Conservation (phyloP, 1,140 invertebrate species). For the Eurosta solidaginis region DNA sequence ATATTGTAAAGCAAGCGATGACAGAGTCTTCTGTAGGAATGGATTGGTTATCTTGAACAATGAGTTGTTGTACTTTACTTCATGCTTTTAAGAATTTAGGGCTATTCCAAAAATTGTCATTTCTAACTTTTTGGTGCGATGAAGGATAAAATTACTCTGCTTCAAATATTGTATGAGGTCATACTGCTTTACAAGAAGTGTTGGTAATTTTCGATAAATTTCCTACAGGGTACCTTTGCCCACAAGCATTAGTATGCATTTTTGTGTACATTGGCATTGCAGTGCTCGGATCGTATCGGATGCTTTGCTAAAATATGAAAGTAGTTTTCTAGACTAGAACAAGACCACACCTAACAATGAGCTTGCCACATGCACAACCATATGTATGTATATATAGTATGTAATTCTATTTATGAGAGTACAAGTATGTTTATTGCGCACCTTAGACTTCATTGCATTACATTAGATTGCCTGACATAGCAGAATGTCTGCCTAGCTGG, state of each 20-base stretch:
- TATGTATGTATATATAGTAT: not conserved
- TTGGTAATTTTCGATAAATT: too few relatives aligned
- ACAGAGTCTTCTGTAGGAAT: too few relatives aligned
- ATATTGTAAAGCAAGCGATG: too few relatives aligned
- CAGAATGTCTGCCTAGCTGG: not conserved
- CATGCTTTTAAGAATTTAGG: too few relatives aligned
- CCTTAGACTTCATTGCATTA: conserved; percentile 17
- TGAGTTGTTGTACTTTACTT: too few relatives aligned
- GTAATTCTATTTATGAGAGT: not conserved
- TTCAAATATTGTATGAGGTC: too few relatives aligned
- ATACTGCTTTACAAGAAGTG: too few relatives aligned
- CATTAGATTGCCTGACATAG: conserved; percentile 18
- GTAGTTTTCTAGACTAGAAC: conserved; percentile 39
- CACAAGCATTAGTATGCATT: not conserved
- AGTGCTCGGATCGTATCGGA: conserved; percentile 22
- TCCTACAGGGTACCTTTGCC: not conserved
- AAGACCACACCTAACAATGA: conserved; percentile 38
- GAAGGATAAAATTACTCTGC: too few relatives aligned
- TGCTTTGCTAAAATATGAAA: conserved; percentile 36
- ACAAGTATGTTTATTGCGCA: conserved; percentile 22
- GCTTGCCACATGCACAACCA: conserved; percentile 14
- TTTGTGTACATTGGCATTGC: not conserved
- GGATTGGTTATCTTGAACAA: too few relatives aligned
- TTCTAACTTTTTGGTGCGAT: too few relatives aligned
- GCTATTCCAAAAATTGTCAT: too few relatives aligned